These are phyloP conservation scores for Pilophorus perplexus DNA, from an alignment of 2,888 invertebrate genomes.

Conservation along the genomic window DNA sequence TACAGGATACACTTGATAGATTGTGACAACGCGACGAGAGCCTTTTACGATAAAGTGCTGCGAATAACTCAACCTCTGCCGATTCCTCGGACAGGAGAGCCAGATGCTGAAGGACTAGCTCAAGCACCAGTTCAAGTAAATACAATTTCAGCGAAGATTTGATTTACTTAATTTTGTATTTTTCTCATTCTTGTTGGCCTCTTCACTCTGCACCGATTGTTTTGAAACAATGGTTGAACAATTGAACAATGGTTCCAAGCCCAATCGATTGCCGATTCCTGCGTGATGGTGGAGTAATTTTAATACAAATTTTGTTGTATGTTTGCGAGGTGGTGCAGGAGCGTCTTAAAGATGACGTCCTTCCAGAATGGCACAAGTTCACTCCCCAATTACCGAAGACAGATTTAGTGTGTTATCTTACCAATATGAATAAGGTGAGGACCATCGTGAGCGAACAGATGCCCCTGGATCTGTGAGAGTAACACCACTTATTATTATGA, in stretches of 20 bases:
- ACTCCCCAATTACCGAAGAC: slow-evolving; percentile 71
- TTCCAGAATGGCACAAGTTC: slow-evolving; percentile 69
- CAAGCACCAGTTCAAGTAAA: too few relatives aligned
- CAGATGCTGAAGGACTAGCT: neutral
- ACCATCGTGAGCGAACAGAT: neutral
- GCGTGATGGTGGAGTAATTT: too few relatives aligned
- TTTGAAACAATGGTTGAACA: too few relatives aligned
- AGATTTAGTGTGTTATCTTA: slow-evolving; percentile 70
- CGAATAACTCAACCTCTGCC: slow-evolving; percentile 53
- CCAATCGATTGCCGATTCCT: too few relatives aligned
- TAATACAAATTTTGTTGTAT: too few relatives aligned
- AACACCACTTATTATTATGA: too few relatives aligned
- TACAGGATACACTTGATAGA: slow-evolving; percentile 53
- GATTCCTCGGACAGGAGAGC: neutral
- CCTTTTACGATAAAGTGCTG: slow-evolving; percentile 61
- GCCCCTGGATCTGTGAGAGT: too few relatives aligned
- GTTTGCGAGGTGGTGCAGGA: slow-evolving; percentile 8
- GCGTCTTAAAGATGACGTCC: slow-evolving; percentile 62
- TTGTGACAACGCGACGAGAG: slow-evolving; percentile 78
- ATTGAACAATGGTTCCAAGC: too few relatives aligned
- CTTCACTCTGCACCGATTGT: too few relatives aligned
- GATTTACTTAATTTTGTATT: too few relatives aligned
- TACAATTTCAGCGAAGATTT: too few relatives aligned
- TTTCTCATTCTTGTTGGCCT: too few relatives aligned
- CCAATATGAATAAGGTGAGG: slow-evolving; percentile 64